Conservation (phyloP, 2,113 vertebrate species). For the Plotosus lineatus region DNA sequence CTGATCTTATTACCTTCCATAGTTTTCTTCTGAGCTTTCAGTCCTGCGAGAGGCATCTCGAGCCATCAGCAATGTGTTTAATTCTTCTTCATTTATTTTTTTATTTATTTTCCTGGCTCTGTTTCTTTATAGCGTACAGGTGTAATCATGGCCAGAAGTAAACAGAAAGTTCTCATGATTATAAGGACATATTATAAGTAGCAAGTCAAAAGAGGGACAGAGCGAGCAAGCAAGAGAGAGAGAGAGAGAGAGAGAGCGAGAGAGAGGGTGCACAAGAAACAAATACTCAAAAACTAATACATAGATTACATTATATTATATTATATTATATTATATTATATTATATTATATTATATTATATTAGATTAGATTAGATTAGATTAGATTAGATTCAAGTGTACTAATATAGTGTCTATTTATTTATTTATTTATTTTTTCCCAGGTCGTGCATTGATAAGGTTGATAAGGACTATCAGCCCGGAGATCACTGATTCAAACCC, state of each 20-base stretch:
- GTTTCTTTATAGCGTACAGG: conserved; percentile 3
- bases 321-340: too few species aligned
- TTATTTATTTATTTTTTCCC: too few species aligned
- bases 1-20: conserved; percentile 13
- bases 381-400: too few species aligned
- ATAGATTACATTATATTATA: too few species aligned
- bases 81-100: not conserved
- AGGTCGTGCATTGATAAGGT: too few species aligned
- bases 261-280: not conserved
- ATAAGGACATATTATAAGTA: conserved; percentile 27
- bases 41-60: conserved; percentile 4
- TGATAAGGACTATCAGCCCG: too few species aligned
- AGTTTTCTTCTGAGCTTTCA: not conserved
- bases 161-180: conserved; percentile 41
- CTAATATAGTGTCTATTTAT: too few species aligned
- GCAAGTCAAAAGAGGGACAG: too few species aligned
- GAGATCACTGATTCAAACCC: too few species aligned
- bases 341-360: too few species aligned
- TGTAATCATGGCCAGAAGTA: conserved; percentile 22
- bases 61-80: not conserved
- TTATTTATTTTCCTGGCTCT: conserved; percentile 6
- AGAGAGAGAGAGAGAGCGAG: not conserved
- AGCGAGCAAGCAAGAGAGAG: not conserved
- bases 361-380: too few species aligned
- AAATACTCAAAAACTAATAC: too few species aligned